These are phyloP conservation scores for Notodromas monacha DNA, from an alignment of 2,888 invertebrate species.

Conservation along the genomic window DNA sequence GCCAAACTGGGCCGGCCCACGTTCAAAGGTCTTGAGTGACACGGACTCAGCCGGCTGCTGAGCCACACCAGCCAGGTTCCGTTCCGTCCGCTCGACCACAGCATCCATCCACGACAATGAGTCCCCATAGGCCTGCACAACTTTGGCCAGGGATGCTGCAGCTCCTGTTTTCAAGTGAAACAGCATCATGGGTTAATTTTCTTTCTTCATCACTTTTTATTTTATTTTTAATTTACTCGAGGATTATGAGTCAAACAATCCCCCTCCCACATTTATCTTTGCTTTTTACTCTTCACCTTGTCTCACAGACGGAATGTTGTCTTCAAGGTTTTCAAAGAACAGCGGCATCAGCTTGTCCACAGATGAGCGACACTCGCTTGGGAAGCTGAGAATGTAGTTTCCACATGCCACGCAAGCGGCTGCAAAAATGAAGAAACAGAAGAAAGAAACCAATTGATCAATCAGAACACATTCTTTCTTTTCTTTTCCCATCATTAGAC, in stretches of 20 bases:
- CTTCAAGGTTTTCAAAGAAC: conserved; percentile 16
- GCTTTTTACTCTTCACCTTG: conserved; percentile 17
- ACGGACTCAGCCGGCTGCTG: conserved; percentile 17
- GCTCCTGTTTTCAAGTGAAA: too few relatives aligned
- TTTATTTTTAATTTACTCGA: too few relatives aligned
- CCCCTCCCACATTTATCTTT: too few relatives aligned
- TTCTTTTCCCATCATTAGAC: too few relatives aligned
- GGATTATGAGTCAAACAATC: too few relatives aligned
- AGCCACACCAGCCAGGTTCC: conserved; percentile 17
- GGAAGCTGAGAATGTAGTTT: conserved; percentile 20
- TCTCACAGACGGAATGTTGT: conserved; percentile 21
- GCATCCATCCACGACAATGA: too few relatives aligned
- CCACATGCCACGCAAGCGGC: conserved; percentile 23
- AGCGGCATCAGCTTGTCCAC: conserved; percentile 18
- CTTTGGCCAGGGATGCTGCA: conserved; percentile 19
- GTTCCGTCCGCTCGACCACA: conserved; percentile 15
- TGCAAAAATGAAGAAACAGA: conserved; percentile 13
- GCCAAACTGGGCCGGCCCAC: conserved; percentile 17
- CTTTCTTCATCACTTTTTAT: too few relatives aligned
- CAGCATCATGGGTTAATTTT: too few relatives aligned
- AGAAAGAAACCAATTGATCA: too few relatives aligned
- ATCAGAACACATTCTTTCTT: too few relatives aligned
- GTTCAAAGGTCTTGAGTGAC: conserved; percentile 16
- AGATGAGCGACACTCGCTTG: conserved; percentile 17
- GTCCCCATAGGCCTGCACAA: conserved; percentile 16